phyloP scores from a whole-genome alignment of 2,113 vertebrate species.

The Siniperca chuatsi region DNA sequence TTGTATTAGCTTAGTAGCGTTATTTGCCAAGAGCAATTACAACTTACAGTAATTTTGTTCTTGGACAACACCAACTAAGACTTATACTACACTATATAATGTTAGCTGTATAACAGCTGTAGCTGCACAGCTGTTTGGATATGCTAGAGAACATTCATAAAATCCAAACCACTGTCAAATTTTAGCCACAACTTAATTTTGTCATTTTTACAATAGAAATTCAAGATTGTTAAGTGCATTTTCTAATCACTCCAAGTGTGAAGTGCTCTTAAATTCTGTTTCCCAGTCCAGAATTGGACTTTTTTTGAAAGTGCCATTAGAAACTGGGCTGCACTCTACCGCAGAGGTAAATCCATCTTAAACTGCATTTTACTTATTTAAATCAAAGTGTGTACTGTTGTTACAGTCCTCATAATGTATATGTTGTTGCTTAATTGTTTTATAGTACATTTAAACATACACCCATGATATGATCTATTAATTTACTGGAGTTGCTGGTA shows the following conservation, averaged over 20 bases:
- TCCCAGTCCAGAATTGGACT: not conserved
- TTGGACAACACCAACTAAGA: not conserved
- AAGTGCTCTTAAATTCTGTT: not conserved
- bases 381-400: not conserved
- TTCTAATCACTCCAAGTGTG: not conserved
- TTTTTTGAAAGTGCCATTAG: too few species aligned
- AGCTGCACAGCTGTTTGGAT: constrained; percentile 11
- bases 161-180: not conserved
- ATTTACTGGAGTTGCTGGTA: not conserved
- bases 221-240: not conserved
- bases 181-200: not conserved
- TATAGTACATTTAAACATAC: not conserved
- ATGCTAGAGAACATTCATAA: not conserved
- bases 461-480: not conserved
- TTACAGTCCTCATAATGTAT: not conserved
- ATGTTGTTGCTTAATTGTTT: not conserved
- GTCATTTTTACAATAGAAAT: not conserved
- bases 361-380: not conserved
- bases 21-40: not conserved
- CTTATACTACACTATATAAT: not conserved
- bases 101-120: constrained; percentile 9
- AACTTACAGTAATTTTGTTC: not conserved
- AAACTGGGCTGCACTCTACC: not conserved
- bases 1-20: not conserved
- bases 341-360: not conserved